phyloP scores from a whole-genome alignment of 37 sponge, comb jelly and placozoan species.

The Tethya wilhelma region DNA sequence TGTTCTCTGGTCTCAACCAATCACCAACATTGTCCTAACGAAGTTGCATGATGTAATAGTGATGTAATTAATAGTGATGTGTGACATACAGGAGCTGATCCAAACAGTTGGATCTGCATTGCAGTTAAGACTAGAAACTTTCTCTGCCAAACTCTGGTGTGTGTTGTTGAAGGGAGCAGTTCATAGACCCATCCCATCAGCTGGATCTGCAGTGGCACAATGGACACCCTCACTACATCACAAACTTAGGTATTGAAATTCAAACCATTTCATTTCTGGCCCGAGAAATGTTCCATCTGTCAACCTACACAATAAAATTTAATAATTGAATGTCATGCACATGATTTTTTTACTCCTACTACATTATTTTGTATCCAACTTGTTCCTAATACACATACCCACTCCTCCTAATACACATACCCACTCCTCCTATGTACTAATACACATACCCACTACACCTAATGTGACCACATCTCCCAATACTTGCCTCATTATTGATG shows the following conservation, averaged over 20 bases:
- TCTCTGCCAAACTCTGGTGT: slow-evolving; percentile 43
- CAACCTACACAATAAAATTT: neutral
- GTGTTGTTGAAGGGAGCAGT: slow-evolving; percentile 30
- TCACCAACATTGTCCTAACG: slow-evolving; percentile 6
- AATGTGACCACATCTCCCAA: no score
- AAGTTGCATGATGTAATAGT: no score
- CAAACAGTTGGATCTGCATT: slow-evolving; percentile 23
- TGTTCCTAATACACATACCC: no score
- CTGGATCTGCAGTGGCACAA: slow-evolving; percentile 7
- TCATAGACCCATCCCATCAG: slow-evolving; percentile 48
- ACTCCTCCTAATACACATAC: no score
- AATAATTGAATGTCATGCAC: neutral
- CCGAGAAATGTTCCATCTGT: neutral
- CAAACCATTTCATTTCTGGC: slow-evolving; percentile 4
- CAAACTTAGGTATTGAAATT: neutral
- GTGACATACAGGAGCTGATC: slow-evolving; percentile 14
- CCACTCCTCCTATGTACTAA: no score
- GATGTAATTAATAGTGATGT: no score
- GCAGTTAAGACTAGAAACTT: slow-evolving; percentile 49
- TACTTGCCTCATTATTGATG: neutral
- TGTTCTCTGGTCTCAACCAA: slow-evolving; percentile 47
- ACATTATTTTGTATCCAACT: no score
- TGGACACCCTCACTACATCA: no score
- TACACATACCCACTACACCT: no score
- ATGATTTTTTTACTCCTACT: neutral